Conservation (phyloP, 2,888 invertebrate genomes). For the Piscicola geometra region DNA sequence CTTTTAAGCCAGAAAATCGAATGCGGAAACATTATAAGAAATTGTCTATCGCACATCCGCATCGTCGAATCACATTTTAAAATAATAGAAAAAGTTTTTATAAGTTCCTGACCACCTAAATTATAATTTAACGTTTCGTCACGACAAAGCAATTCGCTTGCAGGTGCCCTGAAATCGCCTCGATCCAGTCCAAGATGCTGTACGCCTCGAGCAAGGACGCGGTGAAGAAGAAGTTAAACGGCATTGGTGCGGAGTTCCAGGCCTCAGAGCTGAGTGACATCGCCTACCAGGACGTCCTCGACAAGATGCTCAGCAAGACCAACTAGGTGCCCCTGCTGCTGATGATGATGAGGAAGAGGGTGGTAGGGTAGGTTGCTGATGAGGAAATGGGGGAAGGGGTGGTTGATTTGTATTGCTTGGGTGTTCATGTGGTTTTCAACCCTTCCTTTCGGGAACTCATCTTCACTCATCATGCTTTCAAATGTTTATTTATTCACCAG, state of each 20-base stretch:
- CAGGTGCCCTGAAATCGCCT: conserved; percentile 38
- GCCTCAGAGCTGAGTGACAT: conserved; percentile 34
- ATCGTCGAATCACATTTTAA: no score
- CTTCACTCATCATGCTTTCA: no score
- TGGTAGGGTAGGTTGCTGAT: no score
- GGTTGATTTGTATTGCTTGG: no score
- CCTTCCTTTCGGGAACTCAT: no score
- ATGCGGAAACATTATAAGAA: background rate
- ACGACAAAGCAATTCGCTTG: background rate
- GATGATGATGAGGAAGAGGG: background rate
- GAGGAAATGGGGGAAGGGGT: no score
- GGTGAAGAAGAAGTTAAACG: conserved; percentile 37
- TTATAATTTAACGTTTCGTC: background rate
- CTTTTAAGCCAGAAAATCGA: background rate
- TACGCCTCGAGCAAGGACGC: conserved; percentile 39
- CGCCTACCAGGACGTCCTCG: conserved; percentile 32
- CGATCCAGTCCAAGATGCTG: conserved; percentile 37
- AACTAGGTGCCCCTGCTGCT: background rate
- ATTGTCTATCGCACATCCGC: background rate
- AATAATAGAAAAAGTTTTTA: no score
- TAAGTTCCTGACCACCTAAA: no score
- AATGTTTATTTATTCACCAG: no score
- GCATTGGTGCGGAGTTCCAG: conserved; percentile 36
- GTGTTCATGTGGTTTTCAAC: no score
- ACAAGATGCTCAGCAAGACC: conserved; percentile 30